Percentiles rank a stretch among this genome's conserved stretches.
Evolutionary conservation across 2,113 vertebrate genomes (phyloP).

Genomic region (Xiphias gladius): DNA sequence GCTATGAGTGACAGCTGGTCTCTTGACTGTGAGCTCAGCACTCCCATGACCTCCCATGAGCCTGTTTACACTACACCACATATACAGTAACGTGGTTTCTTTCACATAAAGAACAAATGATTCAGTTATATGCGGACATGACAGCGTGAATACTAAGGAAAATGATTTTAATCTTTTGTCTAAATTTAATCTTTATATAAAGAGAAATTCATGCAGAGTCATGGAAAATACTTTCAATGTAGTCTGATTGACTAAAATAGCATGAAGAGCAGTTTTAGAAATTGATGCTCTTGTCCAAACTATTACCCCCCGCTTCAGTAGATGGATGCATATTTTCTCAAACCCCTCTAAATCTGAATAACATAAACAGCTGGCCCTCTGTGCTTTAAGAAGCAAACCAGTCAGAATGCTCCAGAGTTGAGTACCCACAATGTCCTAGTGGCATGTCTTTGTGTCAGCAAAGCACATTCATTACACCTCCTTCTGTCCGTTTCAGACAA

Average conservation of each 20-base stretch:
- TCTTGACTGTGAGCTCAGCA: conserved; percentile 67
- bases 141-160: conserved; percentile 50
- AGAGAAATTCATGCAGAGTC: conserved; percentile 53
- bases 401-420: conserved; percentile 70
- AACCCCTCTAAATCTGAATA: conserved; percentile 63
- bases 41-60: conserved; percentile 69
- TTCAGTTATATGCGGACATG: conserved; percentile 27
- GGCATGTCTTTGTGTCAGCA: conserved; percentile 85
- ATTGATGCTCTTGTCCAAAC: conserved; percentile 39
- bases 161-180: conserved; percentile 66
- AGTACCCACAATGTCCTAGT: conserved; percentile 58
- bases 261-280: conserved; percentile 54
- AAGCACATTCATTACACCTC: conserved; percentile 84
- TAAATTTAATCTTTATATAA: conserved; percentile 45
- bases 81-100: conserved; percentile 43
- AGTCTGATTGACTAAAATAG: conserved; percentile 55
- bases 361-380: conserved; percentile 56
- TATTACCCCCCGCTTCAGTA: conserved; percentile 40
- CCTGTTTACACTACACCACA: conserved; percentile 48
- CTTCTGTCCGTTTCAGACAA: conserved; percentile 85
- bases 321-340: conserved; percentile 42
- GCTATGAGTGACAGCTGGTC: conserved; percentile 59
- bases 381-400: conserved; percentile 53
- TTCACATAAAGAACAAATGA: conserved; percentile 57
- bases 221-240: conserved; percentile 38